Base-by-base conservation (phyloP, 2,888 invertebrate genomes). In the Drosophila suboccidentalis region DNA sequence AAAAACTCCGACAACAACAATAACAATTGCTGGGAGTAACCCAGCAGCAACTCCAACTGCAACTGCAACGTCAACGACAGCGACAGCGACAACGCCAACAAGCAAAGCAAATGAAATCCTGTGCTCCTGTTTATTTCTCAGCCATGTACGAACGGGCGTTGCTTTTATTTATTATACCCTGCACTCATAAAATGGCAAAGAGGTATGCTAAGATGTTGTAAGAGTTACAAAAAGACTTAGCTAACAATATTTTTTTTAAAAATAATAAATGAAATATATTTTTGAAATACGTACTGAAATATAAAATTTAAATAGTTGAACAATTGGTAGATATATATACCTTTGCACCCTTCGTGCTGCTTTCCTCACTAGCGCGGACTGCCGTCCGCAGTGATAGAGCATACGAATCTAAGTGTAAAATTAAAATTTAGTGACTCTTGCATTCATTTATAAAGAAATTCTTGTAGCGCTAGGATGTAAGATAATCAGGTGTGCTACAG, bases 51-150 rank as follows among this genome's bases (percentile, higher is more conserved):
- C 58, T 53, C 59, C 36, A 54, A 17, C 13, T 43, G 15, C 68
- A 65, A 39, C 39, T 5, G 6, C 39, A 9, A 34, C 44, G 47
- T 47, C 77, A 67, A 50, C 61, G 36, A 8, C 47, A n/a, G 17
- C 44, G 0, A 32, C 61, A 51, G 59, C 69, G 50, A 61, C 72
- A 63, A 62, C 63, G 60, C 58, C 63, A 74, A 55, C 69, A 65
- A 75, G 73, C 64, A 73, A 65, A 63, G 69, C 80, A 86, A 88
- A 86, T 80, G 83, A 86, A 84, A 84, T 80, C 75, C 83, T 77
- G 70, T 68, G 72, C 87, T 78, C 78, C 75, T 87, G 82, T 87
- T 82, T 82, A 83, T 86, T 75, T 80, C 83, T 65, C 80, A 66
- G 74, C 54, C 72, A 29, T 47, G 72, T 67, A 66, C 70, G 63